Percentiles rank a stretch among this genome's conserved stretches.
These are phyloP conservation scores for Pteromalus puparum DNA, from an alignment of 1,140 invertebrate genomes.

Conservation along the genomic window DNA sequence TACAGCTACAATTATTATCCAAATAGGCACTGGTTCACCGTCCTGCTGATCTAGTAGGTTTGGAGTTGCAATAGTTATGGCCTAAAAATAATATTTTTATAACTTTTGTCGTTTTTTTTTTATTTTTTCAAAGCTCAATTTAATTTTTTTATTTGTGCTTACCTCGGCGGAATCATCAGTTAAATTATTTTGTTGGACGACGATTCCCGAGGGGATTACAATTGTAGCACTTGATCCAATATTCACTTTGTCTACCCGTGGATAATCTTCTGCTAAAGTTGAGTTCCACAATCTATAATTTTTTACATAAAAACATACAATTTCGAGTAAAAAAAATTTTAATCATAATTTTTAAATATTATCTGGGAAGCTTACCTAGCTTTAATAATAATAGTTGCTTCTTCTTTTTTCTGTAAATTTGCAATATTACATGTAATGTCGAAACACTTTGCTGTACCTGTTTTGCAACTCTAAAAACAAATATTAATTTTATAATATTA, in stretches of 20 bases:
- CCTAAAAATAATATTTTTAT: slow-evolving; percentile 74
- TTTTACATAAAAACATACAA: slow-evolving; percentile 5
- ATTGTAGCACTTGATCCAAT: slow-evolving; percentile 88
- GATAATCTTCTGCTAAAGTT: slow-evolving; percentile 91
- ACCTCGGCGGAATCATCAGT: slow-evolving; percentile 81
- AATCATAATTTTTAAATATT: background rate
- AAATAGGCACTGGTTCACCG: slow-evolving; percentile 83
- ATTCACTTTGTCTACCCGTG: slow-evolving; percentile 87
- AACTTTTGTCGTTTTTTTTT: background rate
- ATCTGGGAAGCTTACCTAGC: slow-evolving; percentile 76
- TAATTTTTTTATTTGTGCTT: slow-evolving; percentile 59
- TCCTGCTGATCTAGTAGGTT: slow-evolving; percentile 82
- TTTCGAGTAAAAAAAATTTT: background rate
- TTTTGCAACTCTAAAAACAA: slow-evolving; percentile 83
- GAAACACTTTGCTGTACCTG: slow-evolving; percentile 90
- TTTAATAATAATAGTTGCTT: slow-evolving; percentile 86
- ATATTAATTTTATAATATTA: background rate
- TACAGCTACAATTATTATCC: slow-evolving; percentile 89
- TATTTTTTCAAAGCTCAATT: background rate
- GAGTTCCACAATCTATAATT: slow-evolving; percentile 88
- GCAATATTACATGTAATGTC: slow-evolving; percentile 87
- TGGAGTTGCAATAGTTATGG: slow-evolving; percentile 87
- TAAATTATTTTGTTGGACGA: slow-evolving; percentile 83
- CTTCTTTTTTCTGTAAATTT: slow-evolving; percentile 83
- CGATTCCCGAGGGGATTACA: slow-evolving; percentile 80